Evolutionary conservation across 2,888 invertebrate genomes (phyloP), one percentile per base, ranked within the genome.

Genomic region (Agrochola macilenta): DNA sequence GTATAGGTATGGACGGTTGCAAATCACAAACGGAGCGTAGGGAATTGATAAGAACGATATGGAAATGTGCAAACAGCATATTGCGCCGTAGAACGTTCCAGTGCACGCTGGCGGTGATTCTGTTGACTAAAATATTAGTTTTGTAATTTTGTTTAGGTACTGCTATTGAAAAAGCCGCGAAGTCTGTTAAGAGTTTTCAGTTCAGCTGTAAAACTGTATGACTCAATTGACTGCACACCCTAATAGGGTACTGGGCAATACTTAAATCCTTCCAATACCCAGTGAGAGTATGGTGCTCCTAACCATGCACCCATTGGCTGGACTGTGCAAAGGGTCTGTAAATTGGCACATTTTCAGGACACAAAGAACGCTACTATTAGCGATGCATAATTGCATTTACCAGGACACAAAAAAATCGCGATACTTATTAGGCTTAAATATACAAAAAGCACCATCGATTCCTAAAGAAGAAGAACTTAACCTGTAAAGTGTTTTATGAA

Each of bases 51-150:
- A 78, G 75, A 70, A 73, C 54, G 54, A 70, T 84, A 83, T 76
- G 58, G 72, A 82, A 76, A 81, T 84, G 26, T 73, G 63, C 75
- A 84, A 82, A 72, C 64, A 75, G 71, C 82, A 74, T 79, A 79
- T 74, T 74, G 66, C 64, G 60, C 58, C 57, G 60, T 58, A 20
- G n/a, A 52, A 52, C 66, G 74, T n/a, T 66, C 23, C 52, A 23
- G n/a, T 30, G 52, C 60, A 30, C 39, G 52, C 12, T 39, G 26
- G 52, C 26, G 20, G 65, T 65, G 46, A 69, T 60, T 78, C 52
- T 78, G 64, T 65, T 65, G 35, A 70, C 26, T 52, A 35, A 43
- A 72, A 58, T 30, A 46, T 17, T 30, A 14, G 23, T n/a, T 54
- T 54, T 69, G 30, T 68, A 20, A 46, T 68, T 30, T 68, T 30